phyloP scores from a whole-genome alignment of 2,113 vertebrate genomes.

The Indicator maculatus region DNA sequence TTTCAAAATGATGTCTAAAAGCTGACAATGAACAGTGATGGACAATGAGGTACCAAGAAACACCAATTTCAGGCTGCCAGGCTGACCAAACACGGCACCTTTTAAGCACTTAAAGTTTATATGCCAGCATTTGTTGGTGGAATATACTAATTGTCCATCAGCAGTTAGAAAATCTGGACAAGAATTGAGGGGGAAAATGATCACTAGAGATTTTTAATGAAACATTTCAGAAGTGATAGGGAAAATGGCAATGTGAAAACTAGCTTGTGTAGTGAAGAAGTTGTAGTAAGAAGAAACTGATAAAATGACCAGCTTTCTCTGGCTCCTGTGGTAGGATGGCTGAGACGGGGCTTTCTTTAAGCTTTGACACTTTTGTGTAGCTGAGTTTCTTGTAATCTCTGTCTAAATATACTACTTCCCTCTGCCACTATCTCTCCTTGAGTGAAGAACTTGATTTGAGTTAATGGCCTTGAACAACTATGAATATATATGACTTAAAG shows the following conservation, averaged over 20 bases:
- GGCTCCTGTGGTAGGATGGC: not conserved
- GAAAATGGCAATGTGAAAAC: not conserved
- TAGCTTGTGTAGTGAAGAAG: not conserved
- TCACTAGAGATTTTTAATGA: not conserved
- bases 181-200: not conserved
- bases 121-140: not conserved
- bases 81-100: fast-evolving
- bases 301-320: not conserved
- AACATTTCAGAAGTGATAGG: not conserved
- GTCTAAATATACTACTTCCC: not conserved
- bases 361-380: not conserved
- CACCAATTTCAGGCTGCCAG: not conserved
- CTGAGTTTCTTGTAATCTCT: not conserved
- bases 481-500: too few species aligned
- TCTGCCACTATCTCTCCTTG: not conserved
- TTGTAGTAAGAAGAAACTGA: not conserved
- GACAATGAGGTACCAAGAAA: not conserved
- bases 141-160: not conserved
- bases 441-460: not conserved
- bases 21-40: not conserved
- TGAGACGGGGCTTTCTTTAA: not conserved
- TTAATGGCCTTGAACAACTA: not conserved
- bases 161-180: not conserved
- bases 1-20: not conserved
- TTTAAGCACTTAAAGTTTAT: not conserved